These are phyloP conservation scores for Dryomyza anilis DNA, from an alignment of 2,888 invertebrate species.

Conservation along the genomic window DNA sequence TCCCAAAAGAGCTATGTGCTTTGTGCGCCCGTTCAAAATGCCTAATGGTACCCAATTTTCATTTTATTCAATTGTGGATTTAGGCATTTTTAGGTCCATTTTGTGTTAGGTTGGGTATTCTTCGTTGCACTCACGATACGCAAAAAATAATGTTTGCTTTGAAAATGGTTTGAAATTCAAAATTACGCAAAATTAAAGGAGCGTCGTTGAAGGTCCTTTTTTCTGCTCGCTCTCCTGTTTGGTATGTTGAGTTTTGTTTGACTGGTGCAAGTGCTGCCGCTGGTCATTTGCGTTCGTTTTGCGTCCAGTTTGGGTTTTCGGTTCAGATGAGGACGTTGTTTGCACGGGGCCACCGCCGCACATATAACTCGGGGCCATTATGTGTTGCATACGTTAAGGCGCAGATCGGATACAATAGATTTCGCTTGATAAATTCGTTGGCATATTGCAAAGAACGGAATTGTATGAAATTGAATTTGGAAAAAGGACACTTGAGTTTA, in stretches of 20 bases:
- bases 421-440: too few species aligned
- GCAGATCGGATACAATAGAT: slow-evolving; percentile 47
- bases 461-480: too few species aligned
- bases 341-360: too few species aligned
- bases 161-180: slow-evolving; percentile 14
- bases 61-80: slow-evolving; percentile 28
- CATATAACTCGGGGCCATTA: slow-evolving; percentile 33
- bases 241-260: not conserved
- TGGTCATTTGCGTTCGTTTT: slow-evolving; percentile 23
- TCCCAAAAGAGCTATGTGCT: too few species aligned
- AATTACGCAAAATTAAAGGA: slow-evolving; percentile 19
- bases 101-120: not conserved
- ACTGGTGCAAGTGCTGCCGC: not conserved
- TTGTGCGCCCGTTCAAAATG: not conserved
- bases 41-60: slow-evolving; percentile 14
- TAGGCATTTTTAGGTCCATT: not conserved
- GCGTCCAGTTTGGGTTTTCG: slow-evolving; percentile 10
- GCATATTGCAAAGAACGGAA: too few species aligned
- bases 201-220: not conserved
- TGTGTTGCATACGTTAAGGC: slow-evolving; percentile 40
- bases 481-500: too few species aligned
- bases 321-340: too few species aligned
- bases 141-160: not conserved
- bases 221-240: not conserved
- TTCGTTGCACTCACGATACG: not conserved